Evolutionary conservation across 2,797 vertebrate genomes (phyloP).

Genomic region (Macropodus opercularis): DNA sequence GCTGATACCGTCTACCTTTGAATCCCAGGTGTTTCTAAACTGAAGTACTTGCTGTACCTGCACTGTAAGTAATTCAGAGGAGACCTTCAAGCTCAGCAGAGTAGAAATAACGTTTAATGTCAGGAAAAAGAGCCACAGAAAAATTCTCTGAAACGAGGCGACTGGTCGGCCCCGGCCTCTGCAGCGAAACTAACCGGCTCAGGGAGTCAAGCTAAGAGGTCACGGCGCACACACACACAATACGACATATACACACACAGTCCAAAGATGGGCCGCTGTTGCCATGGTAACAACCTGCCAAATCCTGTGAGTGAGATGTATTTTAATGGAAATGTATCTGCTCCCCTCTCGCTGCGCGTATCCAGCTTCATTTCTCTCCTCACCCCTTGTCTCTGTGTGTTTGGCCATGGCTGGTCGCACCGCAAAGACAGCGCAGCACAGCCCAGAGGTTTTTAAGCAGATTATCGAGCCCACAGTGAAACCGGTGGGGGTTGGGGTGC

Average conservation of each 20-base stretch:
- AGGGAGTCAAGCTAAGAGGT: constrained; percentile 71
- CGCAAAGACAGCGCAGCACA: constrained; percentile 57
- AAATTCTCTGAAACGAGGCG: constrained; percentile 50
- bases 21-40: background rate
- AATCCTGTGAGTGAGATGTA: constrained; percentile 77
- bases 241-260: constrained; percentile 30
- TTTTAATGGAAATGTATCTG: constrained; percentile 78
- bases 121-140: constrained; percentile 19
- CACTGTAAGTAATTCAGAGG: constrained; percentile 7
- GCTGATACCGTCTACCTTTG: background rate
- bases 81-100: constrained; percentile 26
- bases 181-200: constrained; percentile 72
- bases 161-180: constrained; percentile 55
- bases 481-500: constrained; percentile 15
- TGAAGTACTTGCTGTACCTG: constrained; percentile 10
- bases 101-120: constrained; percentile 51
- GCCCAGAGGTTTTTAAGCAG: constrained; percentile 70
- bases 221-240: constrained; percentile 39
- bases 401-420: constrained; percentile 66
- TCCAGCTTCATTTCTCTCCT: constrained; percentile 67
- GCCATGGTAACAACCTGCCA: constrained; percentile 78
- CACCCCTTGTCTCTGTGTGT: constrained; percentile 50
- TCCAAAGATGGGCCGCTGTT: constrained; percentile 63
- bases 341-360: constrained; percentile 38
- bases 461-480: constrained; percentile 57